phyloP scores from a whole-genome alignment of 1,140 invertebrate genomes.

The Protaetia brevitarsis region DNA sequence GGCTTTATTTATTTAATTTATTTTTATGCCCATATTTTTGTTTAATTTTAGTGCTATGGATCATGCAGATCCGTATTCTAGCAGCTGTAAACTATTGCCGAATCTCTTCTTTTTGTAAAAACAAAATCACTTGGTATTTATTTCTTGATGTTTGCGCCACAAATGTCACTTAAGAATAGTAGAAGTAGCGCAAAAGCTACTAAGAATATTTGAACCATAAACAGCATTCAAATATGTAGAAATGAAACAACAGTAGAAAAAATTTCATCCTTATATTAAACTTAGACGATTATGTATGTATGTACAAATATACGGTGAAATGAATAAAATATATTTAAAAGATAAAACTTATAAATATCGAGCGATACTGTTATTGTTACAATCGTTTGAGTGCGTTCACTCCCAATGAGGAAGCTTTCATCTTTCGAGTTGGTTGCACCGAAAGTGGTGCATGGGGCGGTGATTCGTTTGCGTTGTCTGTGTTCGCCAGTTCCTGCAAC shows the following conservation, averaged over 20 bases:
- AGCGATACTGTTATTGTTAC: conserved; percentile 49
- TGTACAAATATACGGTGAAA: conserved; percentile 42
- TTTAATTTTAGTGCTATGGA: no score
- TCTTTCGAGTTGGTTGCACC: conserved; percentile 75
- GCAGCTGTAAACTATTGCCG: no score
- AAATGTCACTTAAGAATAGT: background rate
- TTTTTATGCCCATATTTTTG: no score
- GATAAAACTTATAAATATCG: conserved; percentile 36
- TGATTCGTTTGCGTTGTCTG: conserved; percentile 54
- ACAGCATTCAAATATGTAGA: no score
- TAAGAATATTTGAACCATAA: background rate
- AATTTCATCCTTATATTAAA: conserved; percentile 40
- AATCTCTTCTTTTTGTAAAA: no score
- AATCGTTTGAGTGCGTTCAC: conserved; percentile 59
- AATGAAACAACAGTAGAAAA: conserved; percentile 21
- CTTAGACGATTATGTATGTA: conserved; percentile 28
- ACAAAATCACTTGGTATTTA: no score
- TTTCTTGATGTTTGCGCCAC: no score
- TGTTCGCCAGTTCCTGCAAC: conserved; percentile 61
- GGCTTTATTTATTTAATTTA: no score
- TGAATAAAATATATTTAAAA: conserved; percentile 43
- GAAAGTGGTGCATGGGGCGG: conserved; percentile 73
- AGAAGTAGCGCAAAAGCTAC: background rate
- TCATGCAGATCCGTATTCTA: no score
- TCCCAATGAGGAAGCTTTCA: conserved; percentile 60